Evolutionary conservation across 2,888 invertebrate species (phyloP), one percentile per base, ranked within the genome.

Genomic region (Acrobasis suavella): DNA sequence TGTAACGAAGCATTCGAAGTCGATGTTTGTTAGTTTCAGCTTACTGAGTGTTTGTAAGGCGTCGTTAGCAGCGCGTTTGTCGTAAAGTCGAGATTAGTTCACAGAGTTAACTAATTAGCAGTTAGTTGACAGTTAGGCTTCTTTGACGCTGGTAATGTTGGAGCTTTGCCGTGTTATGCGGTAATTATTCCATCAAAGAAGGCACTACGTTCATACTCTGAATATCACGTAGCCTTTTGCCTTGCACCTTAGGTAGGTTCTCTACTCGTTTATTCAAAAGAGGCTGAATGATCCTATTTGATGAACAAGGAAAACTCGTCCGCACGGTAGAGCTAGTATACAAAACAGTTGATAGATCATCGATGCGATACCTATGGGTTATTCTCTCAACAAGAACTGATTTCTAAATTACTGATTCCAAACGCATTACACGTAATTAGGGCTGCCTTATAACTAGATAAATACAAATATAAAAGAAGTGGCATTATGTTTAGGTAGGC

Each of bases 21-120:
- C 68, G 64, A 69, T 64, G 70, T 62, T 52, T 63, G 68, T 62
- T 64, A 68, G 55, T 67, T 58, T 68, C 46, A 56, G 62, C 64
- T 68, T 68, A 65, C 58, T 59, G 37, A 64, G 12, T 12, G 55
- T 64, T 60, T 50, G 63, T 63, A 56, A 56, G 64, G 62, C 71
- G 68, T 74, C 71, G 70, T 75, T 72, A 71, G 69, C 71, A 71
- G 66, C 65, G 69, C 73, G 72, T 75, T 54, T 75, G 72, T 72
- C 69, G 66, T 72, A 64, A 66, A 73, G 71, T 69, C 73, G 71
- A 67, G 67, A 66, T 70, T 70, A 73, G 73, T 74, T 77, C 75
- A 76, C 70, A 74, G 78, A 75, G 68, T 73, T 75, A 77, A 77
- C 76, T 87, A 87, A 88, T 87, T 87, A 86, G 76, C 80, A 81